These are phyloP conservation scores for Rhombomys opimus DNA, from an alignment of 2,113 vertebrate genomes.

Conservation along the genomic window DNA sequence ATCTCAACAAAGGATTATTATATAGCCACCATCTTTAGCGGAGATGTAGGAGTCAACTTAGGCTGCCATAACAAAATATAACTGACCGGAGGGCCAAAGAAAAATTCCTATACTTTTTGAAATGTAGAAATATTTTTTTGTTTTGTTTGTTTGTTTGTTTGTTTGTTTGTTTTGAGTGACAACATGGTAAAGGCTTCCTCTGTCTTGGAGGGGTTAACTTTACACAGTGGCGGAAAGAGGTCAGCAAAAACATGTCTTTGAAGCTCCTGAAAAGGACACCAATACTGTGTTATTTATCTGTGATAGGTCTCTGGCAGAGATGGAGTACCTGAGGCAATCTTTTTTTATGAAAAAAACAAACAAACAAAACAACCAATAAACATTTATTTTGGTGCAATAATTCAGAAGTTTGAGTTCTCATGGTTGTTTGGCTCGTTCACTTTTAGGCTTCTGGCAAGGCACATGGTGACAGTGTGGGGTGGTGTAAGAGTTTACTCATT, in stretches of 20 bases:
- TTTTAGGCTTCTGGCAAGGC: neutral
- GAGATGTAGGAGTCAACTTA: neutral
- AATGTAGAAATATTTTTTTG: neutral
- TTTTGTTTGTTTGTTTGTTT: too few relatives aligned
- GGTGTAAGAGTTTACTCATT: neutral
- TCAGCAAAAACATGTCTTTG: neutral
- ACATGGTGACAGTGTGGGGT: neutral
- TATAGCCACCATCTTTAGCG: neutral
- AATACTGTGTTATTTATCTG: neutral
- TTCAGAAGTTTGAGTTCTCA: neutral
- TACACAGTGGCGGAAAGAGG: too few relatives aligned
- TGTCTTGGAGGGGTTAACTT: neutral
- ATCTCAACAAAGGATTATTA: constrained; percentile 16
- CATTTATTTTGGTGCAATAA: neutral
- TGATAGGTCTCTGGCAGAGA: neutral
- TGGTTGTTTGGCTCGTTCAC: neutral
- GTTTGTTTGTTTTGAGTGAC: neutral
- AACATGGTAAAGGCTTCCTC: neutral
- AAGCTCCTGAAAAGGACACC: neutral
- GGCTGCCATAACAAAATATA: neutral
- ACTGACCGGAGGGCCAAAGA: neutral
- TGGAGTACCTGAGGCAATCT: neutral
- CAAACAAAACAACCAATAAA: too few relatives aligned
- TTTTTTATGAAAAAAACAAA: neutral
- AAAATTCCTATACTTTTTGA: neutral